Base-by-base conservation (phyloP, 2,888 invertebrate species). In the Dasypogon diadema region DNA sequence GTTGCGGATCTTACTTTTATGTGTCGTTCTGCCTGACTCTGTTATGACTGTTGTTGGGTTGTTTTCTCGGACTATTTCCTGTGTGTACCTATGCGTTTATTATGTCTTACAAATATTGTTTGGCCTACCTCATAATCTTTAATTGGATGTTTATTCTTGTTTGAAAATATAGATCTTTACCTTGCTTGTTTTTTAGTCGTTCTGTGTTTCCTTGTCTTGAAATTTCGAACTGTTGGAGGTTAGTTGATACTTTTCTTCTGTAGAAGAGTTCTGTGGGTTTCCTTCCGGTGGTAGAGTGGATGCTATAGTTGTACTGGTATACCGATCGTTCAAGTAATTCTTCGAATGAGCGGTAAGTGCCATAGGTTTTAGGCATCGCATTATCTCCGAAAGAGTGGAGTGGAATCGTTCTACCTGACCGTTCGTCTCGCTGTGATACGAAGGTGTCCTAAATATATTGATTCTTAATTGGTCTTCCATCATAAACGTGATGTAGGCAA, bases 361-460 rank as follows among this genome's bases (percentile, higher is more conserved):
- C 58, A 14, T 77, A 60, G 0, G 48, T n/a, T 79, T 80, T 2
- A 78, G 54, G 34, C 79, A 79, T 58, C 80, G 75, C 74, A 77
- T 70, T 12, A 80, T 79, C 63, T 79, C 79, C 0, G 77, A 55
- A 0, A 79, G 18, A 5, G 79, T 79, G 0, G 79, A 80, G 48
- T 79, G 80, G 5, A 80, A 78, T 16, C 78, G 30, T 56, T 80
- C 79, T 0, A 77, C 46, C 24, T 68, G 51, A 4, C 65, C 77
- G 48, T 80, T 80, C 12, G 54, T 78, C 51, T 72, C 48, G 30
- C 77, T 78, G 1, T 42, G 72, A 55, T 77, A 77, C 12, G 76
- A 75, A 10, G 79, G 77, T 22, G 76, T 76, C 8, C 30, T 79
- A 18, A 55, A 78, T n/a, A 78, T 48, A 51, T 77, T 42, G 16